Conservation (phyloP, 1,140 invertebrate species). For the Eurosta solidaginis region DNA sequence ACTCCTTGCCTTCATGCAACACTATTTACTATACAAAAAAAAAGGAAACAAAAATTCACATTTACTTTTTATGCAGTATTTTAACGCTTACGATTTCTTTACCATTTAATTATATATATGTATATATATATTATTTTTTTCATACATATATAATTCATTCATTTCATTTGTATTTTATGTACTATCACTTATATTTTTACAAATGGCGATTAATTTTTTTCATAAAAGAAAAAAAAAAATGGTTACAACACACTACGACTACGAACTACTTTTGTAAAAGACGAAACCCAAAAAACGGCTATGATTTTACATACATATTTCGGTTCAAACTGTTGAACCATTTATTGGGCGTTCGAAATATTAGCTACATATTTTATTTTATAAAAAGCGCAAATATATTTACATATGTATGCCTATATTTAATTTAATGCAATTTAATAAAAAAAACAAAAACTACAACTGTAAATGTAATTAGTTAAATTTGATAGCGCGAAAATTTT, state of each 20-base stretch:
- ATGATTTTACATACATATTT: not conserved
- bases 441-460: not conserved
- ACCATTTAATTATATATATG: not conserved
- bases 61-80: not conserved
- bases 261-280: too few species aligned
- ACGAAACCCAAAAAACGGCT: not conserved
- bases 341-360: not conserved
- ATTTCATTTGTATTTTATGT: constrained; percentile 41
- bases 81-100: not conserved
- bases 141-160: constrained; percentile 1
- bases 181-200: constrained; percentile 58
- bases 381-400: not conserved
- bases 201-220: constrained; percentile 47
- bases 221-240: not conserved
- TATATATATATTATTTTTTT: too few species aligned
- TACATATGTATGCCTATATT: not conserved
- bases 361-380: constrained; percentile 23
- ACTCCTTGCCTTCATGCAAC: not conserved
- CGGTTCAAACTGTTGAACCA: too few species aligned
- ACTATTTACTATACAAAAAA: not conserved
- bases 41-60: not conserved
- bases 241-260: constrained; percentile 1
- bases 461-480: not conserved
- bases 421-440: too few species aligned
- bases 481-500: not conserved